Percentiles rank a stretch among this genome's conserved stretches.
These are phyloP conservation scores for Tangara arthus DNA, from an alignment of 2,797 vertebrate genomes.

Conservation along the genomic window DNA sequence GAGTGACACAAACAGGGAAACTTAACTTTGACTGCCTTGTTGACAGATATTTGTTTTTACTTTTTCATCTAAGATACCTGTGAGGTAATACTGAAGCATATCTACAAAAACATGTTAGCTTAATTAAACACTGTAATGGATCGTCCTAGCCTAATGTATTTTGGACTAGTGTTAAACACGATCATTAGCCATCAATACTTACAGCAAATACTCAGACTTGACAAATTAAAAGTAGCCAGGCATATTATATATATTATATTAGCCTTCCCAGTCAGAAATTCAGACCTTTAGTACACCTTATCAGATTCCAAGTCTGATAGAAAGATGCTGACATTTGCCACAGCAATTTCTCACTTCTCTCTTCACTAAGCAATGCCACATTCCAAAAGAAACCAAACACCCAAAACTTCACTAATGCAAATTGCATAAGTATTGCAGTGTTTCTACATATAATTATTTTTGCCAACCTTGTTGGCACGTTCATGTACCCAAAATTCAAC, in stretches of 20 bases:
- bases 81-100: neutral
- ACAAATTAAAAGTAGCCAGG: neutral
- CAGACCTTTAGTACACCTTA: neutral
- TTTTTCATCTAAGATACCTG: accelerated
- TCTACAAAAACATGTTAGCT: neutral
- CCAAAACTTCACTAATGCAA: neutral
- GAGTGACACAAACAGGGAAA: neutral
- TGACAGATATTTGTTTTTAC: neutral
- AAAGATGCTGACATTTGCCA: neutral
- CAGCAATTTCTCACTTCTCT: neutral
- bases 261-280: neutral
- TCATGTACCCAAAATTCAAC: neutral
- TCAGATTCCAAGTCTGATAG: neutral
- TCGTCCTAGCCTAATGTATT: neutral
- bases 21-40: neutral
- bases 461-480: neutral
- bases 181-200: neutral
- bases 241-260: neutral
- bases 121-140: neutral
- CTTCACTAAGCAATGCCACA: neutral
- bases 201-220: neutral
- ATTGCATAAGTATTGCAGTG: neutral
- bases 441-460: neutral
- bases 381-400: neutral
- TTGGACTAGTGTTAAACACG: neutral